Base-by-base conservation (phyloP, 2,113 vertebrate species). In the Marcusenius ussheri region DNA sequence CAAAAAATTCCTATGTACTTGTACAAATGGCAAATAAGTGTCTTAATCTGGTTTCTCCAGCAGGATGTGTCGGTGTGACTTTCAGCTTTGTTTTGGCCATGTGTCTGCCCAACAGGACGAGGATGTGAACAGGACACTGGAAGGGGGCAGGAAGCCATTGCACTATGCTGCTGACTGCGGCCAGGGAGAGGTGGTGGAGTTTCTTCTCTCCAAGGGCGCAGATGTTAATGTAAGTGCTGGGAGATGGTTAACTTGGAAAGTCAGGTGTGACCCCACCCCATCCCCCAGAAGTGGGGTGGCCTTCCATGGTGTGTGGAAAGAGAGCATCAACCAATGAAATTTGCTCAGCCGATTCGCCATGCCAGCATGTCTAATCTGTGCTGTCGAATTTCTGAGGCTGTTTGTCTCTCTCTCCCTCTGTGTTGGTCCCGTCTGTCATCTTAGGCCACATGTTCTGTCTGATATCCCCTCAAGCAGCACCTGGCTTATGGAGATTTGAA, bases 101-200 rank as follows among this genome's bases (percentile, higher is more conserved):
- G n/a, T 89, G 86, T 83, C 31, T 89, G n/a, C 9, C 74, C 83
- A 47, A 47, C 95, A 99, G 98, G 94, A 95, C 89, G 97, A 97
- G 92, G 97, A 99, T 92, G 97, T 98, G 90, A 99, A 99, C 94
- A 94, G 97, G 92, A 97, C 96, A 58, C 95, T 99, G 90, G 96
- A 98, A 87, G 96, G 96, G 42, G 98, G 98, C 46, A 96, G 98
- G 91, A 98, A 96, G 92, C 98, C 98, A 90, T 95, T 99, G 93
- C 98, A 99, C 93, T 97, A 97, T 50, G 98, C 98, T 90, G 97
- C 97, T 49, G 98, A 99, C 93, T 98, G 96, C 80, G 98, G 98
- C 87, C 98, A 99, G 56, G 92, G 93, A 51, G 97, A 98, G 88
- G 96, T 99, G 89, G 91, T 98, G 93, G 96, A 97, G 91, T 99